These are phyloP conservation scores for Cygnus buccinator DNA, from an alignment of 2,113 vertebrate species.

Conservation along the genomic window DNA sequence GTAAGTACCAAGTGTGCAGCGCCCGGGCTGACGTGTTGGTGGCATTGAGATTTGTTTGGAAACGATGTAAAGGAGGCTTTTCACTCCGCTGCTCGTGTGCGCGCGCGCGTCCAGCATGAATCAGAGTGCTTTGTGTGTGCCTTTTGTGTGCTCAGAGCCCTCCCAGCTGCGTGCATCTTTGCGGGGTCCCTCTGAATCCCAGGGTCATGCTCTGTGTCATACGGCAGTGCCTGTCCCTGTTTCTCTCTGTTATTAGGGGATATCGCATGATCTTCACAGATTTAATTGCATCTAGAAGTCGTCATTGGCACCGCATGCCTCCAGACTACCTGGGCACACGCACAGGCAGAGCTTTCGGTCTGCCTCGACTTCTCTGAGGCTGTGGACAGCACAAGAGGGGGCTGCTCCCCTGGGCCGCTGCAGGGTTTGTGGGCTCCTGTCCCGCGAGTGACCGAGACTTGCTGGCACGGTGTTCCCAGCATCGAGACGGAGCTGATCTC, in stretches of 20 bases:
- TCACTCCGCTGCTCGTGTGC: background rate
- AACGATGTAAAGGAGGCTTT: constrained; percentile 26
- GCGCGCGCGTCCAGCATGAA: background rate
- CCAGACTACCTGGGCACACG: fast-evolving
- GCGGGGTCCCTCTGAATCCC: background rate
- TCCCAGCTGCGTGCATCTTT: background rate
- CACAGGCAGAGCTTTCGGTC: background rate
- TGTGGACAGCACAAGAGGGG: background rate
- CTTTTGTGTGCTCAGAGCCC: background rate
- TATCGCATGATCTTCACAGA: background rate
- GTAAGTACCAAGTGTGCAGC: constrained; percentile 2
- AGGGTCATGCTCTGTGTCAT: fast-evolving
- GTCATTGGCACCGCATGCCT: fast-evolving
- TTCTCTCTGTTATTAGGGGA: background rate
- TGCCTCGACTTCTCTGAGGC: background rate
- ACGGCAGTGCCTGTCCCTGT: background rate
- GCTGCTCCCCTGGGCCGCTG: background rate
- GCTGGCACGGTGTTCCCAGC: background rate
- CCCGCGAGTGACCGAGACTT: background rate
- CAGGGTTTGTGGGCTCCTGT: background rate
- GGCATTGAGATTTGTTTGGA: background rate
- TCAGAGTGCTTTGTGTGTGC: background rate
- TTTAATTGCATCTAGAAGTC: background rate
- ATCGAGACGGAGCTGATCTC: background rate
- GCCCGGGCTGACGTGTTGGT: background rate